A percentile compares a stretch with the other conserved stretches of the same genome.
These are phyloP conservation scores for Calidris pygmaea DNA, from an alignment of 2,113 vertebrate species.

Conservation along the genomic window DNA sequence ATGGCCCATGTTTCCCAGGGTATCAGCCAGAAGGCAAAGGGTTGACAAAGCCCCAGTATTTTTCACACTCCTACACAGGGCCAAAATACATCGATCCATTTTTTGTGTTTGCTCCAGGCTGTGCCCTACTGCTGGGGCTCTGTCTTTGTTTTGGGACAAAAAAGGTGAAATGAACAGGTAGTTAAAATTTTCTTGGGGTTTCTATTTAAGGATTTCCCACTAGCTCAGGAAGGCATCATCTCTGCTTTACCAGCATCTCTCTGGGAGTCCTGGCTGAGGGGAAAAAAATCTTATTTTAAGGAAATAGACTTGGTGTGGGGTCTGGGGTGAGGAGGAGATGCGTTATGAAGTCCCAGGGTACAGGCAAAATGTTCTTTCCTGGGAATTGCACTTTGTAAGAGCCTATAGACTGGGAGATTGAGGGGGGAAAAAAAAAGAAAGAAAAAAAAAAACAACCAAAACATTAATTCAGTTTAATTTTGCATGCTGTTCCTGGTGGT, in stretches of 20 bases:
- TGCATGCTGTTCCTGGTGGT: not conserved
- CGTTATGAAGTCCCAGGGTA: not conserved
- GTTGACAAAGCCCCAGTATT: not conserved
- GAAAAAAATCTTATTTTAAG: not conserved
- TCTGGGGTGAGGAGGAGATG: not conserved
- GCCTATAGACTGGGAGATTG: not conserved
- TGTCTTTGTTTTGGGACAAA: not conserved
- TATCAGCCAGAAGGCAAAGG: not conserved
- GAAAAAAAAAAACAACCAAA: fast-evolving
- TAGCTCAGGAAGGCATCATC: not conserved
- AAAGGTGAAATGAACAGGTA: not conserved
- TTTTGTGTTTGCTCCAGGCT: not conserved
- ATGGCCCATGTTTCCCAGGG: fast-evolving
- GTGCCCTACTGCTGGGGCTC: not conserved
- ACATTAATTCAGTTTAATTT: not conserved
- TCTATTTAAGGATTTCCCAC: not conserved
- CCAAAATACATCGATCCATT: fast-evolving
- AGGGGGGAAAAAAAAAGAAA: no score
- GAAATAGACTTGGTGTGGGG: not conserved
- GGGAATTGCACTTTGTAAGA: not conserved
- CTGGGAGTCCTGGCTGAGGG: not conserved
- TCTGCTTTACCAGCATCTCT: not conserved
- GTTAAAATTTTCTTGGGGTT: not conserved
- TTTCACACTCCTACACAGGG: not conserved
- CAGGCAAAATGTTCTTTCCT: not conserved